phyloP scores from a whole-genome alignment of 2,888 invertebrate species.

The Drosophila niveifrons region DNA sequence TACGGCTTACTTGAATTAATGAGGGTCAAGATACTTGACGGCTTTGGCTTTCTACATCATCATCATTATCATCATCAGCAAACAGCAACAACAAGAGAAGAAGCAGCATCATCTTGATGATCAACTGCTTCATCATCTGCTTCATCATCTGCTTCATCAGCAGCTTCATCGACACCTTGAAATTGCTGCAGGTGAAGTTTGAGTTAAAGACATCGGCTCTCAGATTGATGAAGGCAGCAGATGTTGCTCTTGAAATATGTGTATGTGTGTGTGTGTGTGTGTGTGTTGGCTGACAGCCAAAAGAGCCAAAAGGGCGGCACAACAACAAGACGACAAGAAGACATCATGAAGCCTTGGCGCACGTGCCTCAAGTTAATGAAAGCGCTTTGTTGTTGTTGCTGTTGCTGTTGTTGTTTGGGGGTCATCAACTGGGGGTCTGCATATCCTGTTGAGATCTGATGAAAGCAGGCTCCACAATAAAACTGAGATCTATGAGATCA shows the following conservation, averaged over 20 bases:
- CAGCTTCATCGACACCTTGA: constrained; percentile 58
- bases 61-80: constrained; percentile 20
- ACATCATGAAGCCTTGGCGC: constrained; percentile 14
- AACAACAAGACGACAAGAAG: too few species aligned
- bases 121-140: constrained; percentile 1
- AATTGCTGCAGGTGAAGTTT: constrained; percentile 56
- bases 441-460: constrained; percentile 7
- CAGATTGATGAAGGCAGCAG: constrained; percentile 25
- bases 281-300: background rate
- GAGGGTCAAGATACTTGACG: constrained; percentile 77
- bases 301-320: constrained; percentile 3
- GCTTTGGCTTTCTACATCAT: constrained; percentile 60
- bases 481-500: constrained; percentile 10
- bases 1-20: constrained; percentile 75
- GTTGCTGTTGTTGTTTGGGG: background rate
- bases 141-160: constrained; percentile 18
- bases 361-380: constrained; percentile 32
- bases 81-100: background rate
- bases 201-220: constrained; percentile 10
- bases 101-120: background rate
- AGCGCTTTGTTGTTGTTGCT: constrained; percentile 21
- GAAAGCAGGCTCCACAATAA: background rate
- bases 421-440: background rate
- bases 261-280: background rate
- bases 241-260: constrained; percentile 20